Evolutionary conservation across 2,888 invertebrate species (phyloP).

Genomic region (Argyresthia goedartella): DNA sequence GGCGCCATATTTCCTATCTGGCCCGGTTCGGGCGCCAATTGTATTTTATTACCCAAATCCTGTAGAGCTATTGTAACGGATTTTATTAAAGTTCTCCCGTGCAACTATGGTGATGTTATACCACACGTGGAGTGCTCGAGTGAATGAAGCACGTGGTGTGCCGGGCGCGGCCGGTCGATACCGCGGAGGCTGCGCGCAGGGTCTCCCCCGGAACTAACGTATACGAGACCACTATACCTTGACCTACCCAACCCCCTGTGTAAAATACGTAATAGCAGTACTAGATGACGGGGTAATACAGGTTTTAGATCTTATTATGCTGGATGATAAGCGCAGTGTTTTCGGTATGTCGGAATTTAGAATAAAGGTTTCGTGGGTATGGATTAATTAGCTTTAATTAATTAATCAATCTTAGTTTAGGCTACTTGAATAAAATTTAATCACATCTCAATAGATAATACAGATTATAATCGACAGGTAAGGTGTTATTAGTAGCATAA

Average conservation of each 20-base stretch:
- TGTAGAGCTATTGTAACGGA: too few species aligned
- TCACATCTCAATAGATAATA: too few species aligned
- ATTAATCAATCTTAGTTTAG: too few species aligned
- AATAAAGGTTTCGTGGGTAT: too few species aligned
- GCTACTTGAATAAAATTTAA: too few species aligned
- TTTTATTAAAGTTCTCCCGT: too few species aligned
- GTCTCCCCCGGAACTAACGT: slow-evolving; percentile 29
- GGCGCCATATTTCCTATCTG: background rate
- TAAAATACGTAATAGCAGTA: background rate
- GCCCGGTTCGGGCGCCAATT: background rate
- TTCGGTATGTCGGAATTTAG: too few species aligned
- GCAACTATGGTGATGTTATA: too few species aligned
- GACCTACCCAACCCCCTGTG: background rate
- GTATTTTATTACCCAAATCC: background rate
- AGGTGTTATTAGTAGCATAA: too few species aligned
- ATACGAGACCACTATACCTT: background rate
- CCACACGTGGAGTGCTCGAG: slow-evolving; percentile 6
- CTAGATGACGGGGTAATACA: background rate
- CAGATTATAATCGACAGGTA: too few species aligned
- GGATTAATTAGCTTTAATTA: too few species aligned
- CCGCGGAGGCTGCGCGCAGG: slow-evolving; percentile 51
- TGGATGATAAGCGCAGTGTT: background rate
- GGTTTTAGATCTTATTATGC: background rate
- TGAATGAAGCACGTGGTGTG: slow-evolving; percentile 45
- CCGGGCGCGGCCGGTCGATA: slow-evolving; percentile 45